phyloP scores from a whole-genome alignment of 1,140 invertebrate genomes.

The Drosophila ogumai region DNA sequence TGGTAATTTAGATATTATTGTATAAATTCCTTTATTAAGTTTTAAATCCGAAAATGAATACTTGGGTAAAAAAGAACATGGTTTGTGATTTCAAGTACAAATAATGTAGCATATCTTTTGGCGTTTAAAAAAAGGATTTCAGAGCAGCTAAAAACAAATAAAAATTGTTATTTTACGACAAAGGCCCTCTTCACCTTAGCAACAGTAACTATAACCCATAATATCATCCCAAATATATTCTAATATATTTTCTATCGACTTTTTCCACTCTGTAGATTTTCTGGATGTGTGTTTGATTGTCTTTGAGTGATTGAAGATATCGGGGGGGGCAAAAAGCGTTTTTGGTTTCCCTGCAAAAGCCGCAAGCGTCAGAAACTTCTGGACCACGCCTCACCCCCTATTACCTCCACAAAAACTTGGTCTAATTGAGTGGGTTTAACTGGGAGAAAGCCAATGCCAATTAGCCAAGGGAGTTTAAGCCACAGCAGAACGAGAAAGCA shows the following conservation, averaged over 20 bases:
- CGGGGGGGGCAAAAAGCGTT: slow-evolving; percentile 24
- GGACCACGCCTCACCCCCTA: background rate
- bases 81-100: too few species aligned
- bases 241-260: background rate
- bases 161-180: too few species aligned
- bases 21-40: too few species aligned
- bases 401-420: slow-evolving; percentile 35
- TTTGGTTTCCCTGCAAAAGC: slow-evolving; percentile 50
- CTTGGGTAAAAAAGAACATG: too few species aligned
- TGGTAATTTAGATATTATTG: too few species aligned
- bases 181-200: too few species aligned
- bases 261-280: background rate
- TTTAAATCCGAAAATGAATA: too few species aligned
- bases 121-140: too few species aligned
- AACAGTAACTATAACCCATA: too few species aligned
- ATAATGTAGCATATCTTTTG: too few species aligned
- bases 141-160: too few species aligned
- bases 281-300: slow-evolving; percentile 4
- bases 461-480: slow-evolving; percentile 40
- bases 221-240: background rate
- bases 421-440: slow-evolving; percentile 63
- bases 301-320: slow-evolving; percentile 11
- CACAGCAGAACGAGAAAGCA: background rate
- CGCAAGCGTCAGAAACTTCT: slow-evolving; percentile 50
- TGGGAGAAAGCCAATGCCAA: slow-evolving; percentile 47